A percentile compares a stretch with the other conserved stretches of the same genome.
Evolutionary conservation across 2,888 invertebrate genomes (phyloP).

Genomic region (Phyto melanocephala): DNA sequence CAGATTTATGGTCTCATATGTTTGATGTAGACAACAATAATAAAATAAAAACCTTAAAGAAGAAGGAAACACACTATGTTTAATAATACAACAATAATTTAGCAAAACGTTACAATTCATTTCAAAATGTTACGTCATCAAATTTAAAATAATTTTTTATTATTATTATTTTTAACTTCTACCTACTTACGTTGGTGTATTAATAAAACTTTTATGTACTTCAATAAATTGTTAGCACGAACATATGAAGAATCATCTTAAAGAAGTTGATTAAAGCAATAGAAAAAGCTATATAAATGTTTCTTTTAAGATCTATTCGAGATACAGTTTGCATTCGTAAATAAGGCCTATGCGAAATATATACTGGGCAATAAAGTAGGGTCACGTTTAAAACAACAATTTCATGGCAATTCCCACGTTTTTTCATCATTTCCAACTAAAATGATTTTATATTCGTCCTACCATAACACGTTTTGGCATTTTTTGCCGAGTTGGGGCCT

Average conservation of each 20-base stretch:
- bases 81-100: not conserved
- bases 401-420: no score
- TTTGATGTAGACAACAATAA: not conserved
- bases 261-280: not conserved
- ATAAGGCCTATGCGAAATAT: no score
- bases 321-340: no score
- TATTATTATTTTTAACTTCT: not conserved
- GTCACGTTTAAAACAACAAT: no score
- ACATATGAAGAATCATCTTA: not conserved
- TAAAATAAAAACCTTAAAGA: not conserved
- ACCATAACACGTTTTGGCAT: no score
- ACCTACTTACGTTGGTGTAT: not conserved
- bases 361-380: no score
- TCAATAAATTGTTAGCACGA: not conserved
- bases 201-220: not conserved
- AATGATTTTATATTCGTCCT: no score
- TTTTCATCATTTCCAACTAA: no score
- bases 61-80: not conserved
- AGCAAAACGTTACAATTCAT: not conserved
- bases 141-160: not conserved
- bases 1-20: not conserved
- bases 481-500: no score
- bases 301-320: no score
- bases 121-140: slow-evolving; percentile 1
- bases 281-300: not conserved